A percentile compares a stretch with the other conserved stretches of the same genome.
These are phyloP conservation scores for Catocala fraxini DNA, from an alignment of 2,888 invertebrate species.

Conservation along the genomic window DNA sequence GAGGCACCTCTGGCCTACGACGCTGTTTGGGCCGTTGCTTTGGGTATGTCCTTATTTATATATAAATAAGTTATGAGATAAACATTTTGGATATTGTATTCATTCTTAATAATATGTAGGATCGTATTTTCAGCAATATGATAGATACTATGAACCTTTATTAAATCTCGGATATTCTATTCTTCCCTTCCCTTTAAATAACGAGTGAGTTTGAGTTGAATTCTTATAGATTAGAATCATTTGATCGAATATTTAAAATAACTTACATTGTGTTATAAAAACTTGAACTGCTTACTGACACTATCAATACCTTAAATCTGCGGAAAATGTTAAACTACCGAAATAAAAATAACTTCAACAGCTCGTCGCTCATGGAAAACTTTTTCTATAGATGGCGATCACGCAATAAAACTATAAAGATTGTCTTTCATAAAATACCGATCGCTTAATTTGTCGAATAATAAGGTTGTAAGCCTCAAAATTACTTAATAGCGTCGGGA, in stretches of 20 bases:
- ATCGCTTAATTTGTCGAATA: constrained; percentile 23
- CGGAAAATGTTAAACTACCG: neutral
- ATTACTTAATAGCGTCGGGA: constrained; percentile 5
- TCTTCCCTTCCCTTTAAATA: neutral
- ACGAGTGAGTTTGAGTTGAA: too few species aligned
- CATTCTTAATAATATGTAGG: constrained; percentile 6
- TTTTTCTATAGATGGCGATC: constrained; percentile 14
- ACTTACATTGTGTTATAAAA: neutral
- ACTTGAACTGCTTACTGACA: neutral
- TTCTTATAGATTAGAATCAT: too few species aligned
- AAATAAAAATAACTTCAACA: constrained; percentile 9
- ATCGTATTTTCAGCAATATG: constrained; percentile 4
- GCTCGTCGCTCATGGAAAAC: neutral
- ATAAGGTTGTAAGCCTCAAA: constrained; percentile 10
- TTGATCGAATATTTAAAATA: neutral
- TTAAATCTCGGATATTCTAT: neutral
- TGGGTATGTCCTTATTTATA: constrained; percentile 88
- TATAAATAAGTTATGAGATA: constrained; percentile 32
- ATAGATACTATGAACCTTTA: neutral
- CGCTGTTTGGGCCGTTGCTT: constrained; percentile 99
- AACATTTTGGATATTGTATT: constrained; percentile 24
- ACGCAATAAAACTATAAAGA: constrained; percentile 25
- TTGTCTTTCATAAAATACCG: constrained; percentile 9
- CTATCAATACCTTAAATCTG: neutral
- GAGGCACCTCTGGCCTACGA: constrained; percentile 99